Evolutionary conservation across 2,888 invertebrate genomes (phyloP).

Genomic region (Hyppa rectilinea): DNA sequence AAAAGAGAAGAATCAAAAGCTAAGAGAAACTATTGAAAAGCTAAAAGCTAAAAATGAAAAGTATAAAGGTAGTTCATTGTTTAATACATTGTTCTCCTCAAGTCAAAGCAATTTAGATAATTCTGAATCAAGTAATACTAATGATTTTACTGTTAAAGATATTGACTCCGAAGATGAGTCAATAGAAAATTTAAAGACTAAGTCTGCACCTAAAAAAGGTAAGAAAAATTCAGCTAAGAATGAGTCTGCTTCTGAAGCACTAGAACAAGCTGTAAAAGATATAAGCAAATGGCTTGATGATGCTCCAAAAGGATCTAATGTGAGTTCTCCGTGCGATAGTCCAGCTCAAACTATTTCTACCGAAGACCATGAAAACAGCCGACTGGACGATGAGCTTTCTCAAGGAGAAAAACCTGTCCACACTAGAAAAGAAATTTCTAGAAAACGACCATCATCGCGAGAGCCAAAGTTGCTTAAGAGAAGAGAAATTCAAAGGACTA

Average conservation of each 20-base stretch:
- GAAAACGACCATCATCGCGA: constrained; percentile 87
- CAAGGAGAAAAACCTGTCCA: constrained; percentile 81
- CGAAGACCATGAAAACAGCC: constrained; percentile 91
- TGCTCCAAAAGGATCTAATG: constrained; percentile 94
- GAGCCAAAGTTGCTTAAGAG: constrained; percentile 88
- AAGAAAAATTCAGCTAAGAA: constrained; percentile 89
- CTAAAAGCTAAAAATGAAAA: constrained; percentile 92
- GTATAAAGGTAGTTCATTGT: constrained; percentile 82
- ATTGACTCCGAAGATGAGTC: constrained; percentile 73
- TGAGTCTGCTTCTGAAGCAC: constrained; percentile 90
- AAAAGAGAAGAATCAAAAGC: constrained; percentile 88
- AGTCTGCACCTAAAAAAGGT: constrained; percentile 78
- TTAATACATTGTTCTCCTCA: constrained; percentile 79
- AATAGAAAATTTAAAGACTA: constrained; percentile 71
- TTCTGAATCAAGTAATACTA: constrained; percentile 72
- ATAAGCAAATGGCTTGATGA: constrained; percentile 97
- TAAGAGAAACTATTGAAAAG: constrained; percentile 91
- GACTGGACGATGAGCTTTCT: constrained; percentile 84
- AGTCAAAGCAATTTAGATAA: constrained; percentile 74
- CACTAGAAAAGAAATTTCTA: constrained; percentile 83
- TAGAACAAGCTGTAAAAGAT: constrained; percentile 94
- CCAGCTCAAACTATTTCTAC: constrained; percentile 92
- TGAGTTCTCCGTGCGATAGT: constrained; percentile 95
- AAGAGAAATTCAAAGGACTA: constrained; percentile 95
- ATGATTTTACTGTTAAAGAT: constrained; percentile 72